Base-by-base conservation (phyloP, 2,113 vertebrate species). In the Onychostruthus taczanowskii region DNA sequence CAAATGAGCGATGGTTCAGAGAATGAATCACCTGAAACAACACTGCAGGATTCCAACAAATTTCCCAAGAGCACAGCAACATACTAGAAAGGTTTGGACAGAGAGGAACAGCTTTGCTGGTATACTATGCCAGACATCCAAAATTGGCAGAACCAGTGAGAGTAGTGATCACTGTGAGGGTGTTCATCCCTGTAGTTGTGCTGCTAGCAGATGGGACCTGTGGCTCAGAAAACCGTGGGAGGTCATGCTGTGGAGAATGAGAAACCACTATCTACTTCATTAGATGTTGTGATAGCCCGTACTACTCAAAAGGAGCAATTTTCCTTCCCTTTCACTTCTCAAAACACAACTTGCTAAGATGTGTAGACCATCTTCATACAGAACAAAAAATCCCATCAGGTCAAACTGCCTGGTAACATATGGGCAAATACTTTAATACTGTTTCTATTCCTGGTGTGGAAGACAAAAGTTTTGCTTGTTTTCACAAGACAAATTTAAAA, bases 21-120 rank as follows among this genome's bases (percentile, higher is more conserved):
- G 47, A 90, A 86, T 64, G 24, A 73, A 84, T 50, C 55, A 89
- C 37, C 68, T 63, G 47, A 72, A 80, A 90, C 74, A 90, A 55
- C 26, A 84, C 24, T 28, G 27, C 22, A 68, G 89, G 76, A 70
- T 70, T 83, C 76, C 69, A 61, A 49, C 3, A 4, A 3, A 2
- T 35, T 73, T 77, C 55, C 33, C 50, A 83, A 56, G 53, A 82
- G 44, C n/a, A 79, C 0, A 0, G 31, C 46, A 83, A 69, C 43
- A 70, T 2, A 28, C 22, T 61, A 19, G 37, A 90, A 66, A 63
- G 56, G n/a, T 68, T 91, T 77, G 50, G n/a, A 89, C 37, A 76
- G 4, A 69, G 41, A 56, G 37, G 12, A 79, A 24, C 4, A 16
- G 37, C 50, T 85, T 28, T 28, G 67, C 69, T 53, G 59, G 43